Base-by-base conservation (phyloP, 2,113 vertebrate species). In the Phrynocephalus versicolor region DNA sequence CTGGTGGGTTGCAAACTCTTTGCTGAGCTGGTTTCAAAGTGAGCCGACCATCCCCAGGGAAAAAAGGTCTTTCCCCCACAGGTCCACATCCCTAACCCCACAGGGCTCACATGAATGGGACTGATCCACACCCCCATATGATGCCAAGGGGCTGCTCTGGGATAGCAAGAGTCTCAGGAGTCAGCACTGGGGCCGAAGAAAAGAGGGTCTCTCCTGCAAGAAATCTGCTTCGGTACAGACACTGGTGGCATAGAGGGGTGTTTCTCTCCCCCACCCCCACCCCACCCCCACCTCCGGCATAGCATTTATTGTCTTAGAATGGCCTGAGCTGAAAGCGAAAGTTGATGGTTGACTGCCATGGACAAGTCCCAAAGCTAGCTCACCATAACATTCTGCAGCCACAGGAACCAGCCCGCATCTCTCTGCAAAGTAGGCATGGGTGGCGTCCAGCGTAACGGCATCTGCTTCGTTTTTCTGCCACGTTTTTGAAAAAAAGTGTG, bases 311-410 rank as follows among this genome's bases (percentile, higher is more conserved):
- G 5, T 35, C 7, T 37, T 81, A 21, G 16, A 62, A 62, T 62
- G 60, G 60, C 60, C 0, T 65, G 64, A 25, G 2, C 25, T 27
- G 2, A 65, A 6, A 27, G n/a, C n/a, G 64, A 30, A 65, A 51
- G 45, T 51, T 5, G 45, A 51, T 51, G 45, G 45, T 51, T 51
- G 10, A 51, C 45, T 51, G 10, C 18, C 8, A 60, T 60, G 27
- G 64, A 65, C 64, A 27, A 30, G 62, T 64, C 25, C 25, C 25
- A 6, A 72, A 87, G 79, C 58, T 62, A 58, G 87, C 96, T 95
- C 89, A 98, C 97, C 97, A 86, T 98, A 98, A 93, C 97, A 97
- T 90, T 98, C 98, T 13, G 96, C 95, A 82, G 97, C 97, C 27
- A 98, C 97, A 27, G 98, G 97, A 72, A 97, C 97, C 57, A 98